Evolutionary conservation across 2,888 invertebrate genomes (phyloP), one percentile per base, ranked within the genome.

Genomic region (Epsilonema sp.): DNA sequence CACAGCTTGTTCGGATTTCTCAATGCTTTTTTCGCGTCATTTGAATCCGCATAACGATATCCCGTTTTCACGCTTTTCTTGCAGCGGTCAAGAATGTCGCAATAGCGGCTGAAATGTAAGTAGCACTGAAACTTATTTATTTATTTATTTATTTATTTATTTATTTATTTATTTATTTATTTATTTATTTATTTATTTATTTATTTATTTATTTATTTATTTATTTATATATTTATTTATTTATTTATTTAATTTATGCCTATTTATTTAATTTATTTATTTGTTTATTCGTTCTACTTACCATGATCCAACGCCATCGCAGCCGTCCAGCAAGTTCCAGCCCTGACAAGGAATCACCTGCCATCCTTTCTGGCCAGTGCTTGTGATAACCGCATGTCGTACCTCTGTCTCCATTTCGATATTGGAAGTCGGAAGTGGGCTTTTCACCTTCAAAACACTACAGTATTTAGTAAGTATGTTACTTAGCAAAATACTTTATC

Each of bases 261-360:
- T n/a, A n/a, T n/a, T n/a, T n/a, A n/a, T n/a, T n/a, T n/a, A n/a
- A n/a, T n/a, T n/a, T n/a, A n/a, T n/a, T n/a, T n/a, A n/a, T n/a
- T n/a, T n/a, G n/a, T n/a, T n/a, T n/a, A n/a, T n/a, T n/a, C n/a
- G n/a, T n/a, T n/a, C n/a, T n/a, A 26, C 46, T 43, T 25, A 55
- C 60, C 63, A 63, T 11, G 63, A 63, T 42, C 63, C 63, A 20
- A 64, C 61, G 44, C 63, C 63, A 42, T 63, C 63, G 48, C 63
- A 63, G 39, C 63, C 63, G 46, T 61, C 60, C 23, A 60, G 50
- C 41, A 64, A 57, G 50, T 63, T 62, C 63, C 62, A 63, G 37
- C 63, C 63, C 47, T 63, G 60, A 44, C 63, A 63, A 5, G 63
- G 63, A 44, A 63, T 64, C 19, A 60, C 60, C 48, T 63, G 61